Evolutionary conservation across 2,113 vertebrate genomes (phyloP), one percentile per base, ranked within the genome.

Genomic region (Pterocles orientalis): DNA sequence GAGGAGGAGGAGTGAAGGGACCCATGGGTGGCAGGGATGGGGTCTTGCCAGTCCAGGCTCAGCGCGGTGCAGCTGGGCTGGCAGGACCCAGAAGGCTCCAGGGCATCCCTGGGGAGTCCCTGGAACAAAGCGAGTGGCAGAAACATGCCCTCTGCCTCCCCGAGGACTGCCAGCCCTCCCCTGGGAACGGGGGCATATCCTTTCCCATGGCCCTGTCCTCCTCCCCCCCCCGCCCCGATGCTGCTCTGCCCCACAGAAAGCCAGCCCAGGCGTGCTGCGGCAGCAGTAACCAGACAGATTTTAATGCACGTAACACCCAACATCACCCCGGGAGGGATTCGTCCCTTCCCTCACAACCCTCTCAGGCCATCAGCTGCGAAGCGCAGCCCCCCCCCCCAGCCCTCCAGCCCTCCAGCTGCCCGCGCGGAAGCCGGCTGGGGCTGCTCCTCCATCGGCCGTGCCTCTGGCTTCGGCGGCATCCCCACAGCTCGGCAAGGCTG

Each of bases 221-320:
- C 6, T 7, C 68, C 26, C 6, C 9, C 68, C 26, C 18, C 28
- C 23, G 48, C 19, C 33, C 17, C 4, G 4, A 20, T 3, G 6
- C 34, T 1, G 6, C 45, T 68, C 23, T 57, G 77, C 92, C 84
- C 72, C 80, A 75, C 36, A 92, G 86, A 92, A 89, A 89, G 73
- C 70, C 80, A 92, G 73, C 31, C 25, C 39, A 39, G 81, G 21
- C 3, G 1, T 87, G 88, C 94, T 84, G 95, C 36, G 47, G 95
- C 88, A 95, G 95, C 94, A 95, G 92, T 75, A 20, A 83, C 83
- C 57, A 96, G 94, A 93, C 96, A 0, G 0, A 84, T 84, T 96
- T 97, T 97, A 97, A 97, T 97, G 94, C 90, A 89, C 29, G 0
- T n/a, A 53, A 79, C 77, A 84, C 92, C 92, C 94, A 76, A 33